Base-by-base conservation (phyloP, 2,113 vertebrate species). In the Panthera leo region DNA sequence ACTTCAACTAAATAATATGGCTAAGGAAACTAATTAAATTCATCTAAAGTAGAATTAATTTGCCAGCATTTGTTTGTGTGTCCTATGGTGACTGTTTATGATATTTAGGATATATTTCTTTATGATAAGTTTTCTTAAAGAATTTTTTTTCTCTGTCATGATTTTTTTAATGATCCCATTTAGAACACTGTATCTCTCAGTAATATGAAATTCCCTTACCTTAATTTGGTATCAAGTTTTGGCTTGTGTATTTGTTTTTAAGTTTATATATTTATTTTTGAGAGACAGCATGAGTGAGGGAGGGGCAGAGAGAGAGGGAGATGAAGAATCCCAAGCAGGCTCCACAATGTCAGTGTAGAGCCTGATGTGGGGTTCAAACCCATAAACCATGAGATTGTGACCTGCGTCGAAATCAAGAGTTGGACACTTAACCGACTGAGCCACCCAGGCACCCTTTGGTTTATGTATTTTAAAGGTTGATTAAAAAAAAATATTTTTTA, bases 1-100 rank as follows among this genome's bases (percentile, higher is more conserved):
- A 76, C 45, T 93, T 85, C 10, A 96, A 45, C 14, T 75, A 70
- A 75, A 14, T 87, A 53, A 29, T 42, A 27, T 36, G 48, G 36
- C 42, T 91, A 71, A 96, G 39, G 48, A 80, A 79, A 95, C 15
- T 51, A 73, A 70, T 51, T 90, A 25, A 88, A 48, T 96, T 78
- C 19, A n/a, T 79, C 42, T 19, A 55, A 91, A 97, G 45, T 91
- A 65, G 45, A 97, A 95, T 67, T 95, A 85, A 83, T 78, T 90
- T 89, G 91, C 79, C 23, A 85, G 58, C 18, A n/a, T 85, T 1
- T 55, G 21, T 79, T 23, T 91, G 8, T 97, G 55, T 85, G 25
- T 39, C 29, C 34, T 70, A 3, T 84, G 18, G 42, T 82, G 67
- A 95, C 31, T 11, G 29, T 58, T 70, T 76, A 61, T 84, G 12